Evolutionary conservation across 35 echinoderm and acorn worm species (phyloP).

Genomic region (Heliocidaris tuberculata): DNA sequence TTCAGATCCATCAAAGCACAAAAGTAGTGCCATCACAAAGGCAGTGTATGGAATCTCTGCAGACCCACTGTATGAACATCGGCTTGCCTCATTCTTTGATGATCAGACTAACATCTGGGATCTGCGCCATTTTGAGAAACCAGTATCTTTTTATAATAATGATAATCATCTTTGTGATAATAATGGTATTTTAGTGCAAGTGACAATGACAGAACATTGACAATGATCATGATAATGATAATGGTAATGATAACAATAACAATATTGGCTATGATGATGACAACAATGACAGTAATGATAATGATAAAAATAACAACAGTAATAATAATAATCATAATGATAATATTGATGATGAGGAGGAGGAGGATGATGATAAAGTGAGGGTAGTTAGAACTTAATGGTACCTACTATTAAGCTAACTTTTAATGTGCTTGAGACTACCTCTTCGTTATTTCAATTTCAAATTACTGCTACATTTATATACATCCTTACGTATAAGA

Average conservation of each 20-base stretch:
- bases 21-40: constrained; percentile 72
- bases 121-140: constrained; percentile 90
- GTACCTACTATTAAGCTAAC: no score
- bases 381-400: no score
- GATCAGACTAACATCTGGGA: constrained; percentile 84
- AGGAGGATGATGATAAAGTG: no score
- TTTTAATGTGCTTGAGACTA: no score
- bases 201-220: neutral
- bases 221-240: neutral
- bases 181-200: neutral
- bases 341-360: no score
- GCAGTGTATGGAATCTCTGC: constrained; percentile 75
- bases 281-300: neutral
- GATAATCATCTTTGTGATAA: neutral
- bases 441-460: no score
- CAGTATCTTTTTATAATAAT: constrained; percentile 53
- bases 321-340: no score
- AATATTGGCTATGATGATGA: no score
- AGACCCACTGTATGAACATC: constrained; percentile 73
- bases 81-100: constrained; percentile 81
- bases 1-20: constrained; percentile 70
- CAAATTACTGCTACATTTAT: no score
- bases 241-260: neutral
- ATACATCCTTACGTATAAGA: no score
- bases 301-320: no score